These are phyloP conservation scores for Bhutanitis thaidina DNA, from an alignment of 2,888 invertebrate genomes.

Conservation along the genomic window DNA sequence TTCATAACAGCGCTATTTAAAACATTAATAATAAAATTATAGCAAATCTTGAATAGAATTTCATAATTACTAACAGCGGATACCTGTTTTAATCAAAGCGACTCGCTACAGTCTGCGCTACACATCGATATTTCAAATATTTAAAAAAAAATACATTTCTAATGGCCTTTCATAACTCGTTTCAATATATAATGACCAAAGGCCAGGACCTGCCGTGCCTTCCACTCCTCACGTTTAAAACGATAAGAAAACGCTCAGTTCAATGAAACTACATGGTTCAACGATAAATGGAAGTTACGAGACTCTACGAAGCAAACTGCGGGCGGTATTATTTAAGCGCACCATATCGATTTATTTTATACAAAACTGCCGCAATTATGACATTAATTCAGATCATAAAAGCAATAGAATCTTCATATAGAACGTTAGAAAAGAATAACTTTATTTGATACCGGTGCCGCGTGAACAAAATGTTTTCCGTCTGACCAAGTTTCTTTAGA, in stretches of 20 bases:
- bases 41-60: slow-evolving; percentile 9
- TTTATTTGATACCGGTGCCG: slow-evolving; percentile 55
- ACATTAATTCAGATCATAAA: slow-evolving; percentile 74
- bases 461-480: slow-evolving; percentile 52
- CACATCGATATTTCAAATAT: slow-evolving; percentile 49
- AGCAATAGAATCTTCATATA: slow-evolving; percentile 65
- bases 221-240: slow-evolving; percentile 26
- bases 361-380: slow-evolving; percentile 73
- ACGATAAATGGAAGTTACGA: slow-evolving; percentile 45
- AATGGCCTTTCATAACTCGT: slow-evolving; percentile 55
- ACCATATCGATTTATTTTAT: slow-evolving; percentile 74
- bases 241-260: slow-evolving; percentile 32
- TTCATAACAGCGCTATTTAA: background rate
- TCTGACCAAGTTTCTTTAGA: slow-evolving; percentile 30
- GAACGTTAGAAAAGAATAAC: slow-evolving; percentile 67
- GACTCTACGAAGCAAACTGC: slow-evolving; percentile 48
- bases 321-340: slow-evolving; percentile 72
- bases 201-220: slow-evolving; percentile 33
- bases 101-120: slow-evolving; percentile 38
- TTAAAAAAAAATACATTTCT: slow-evolving; percentile 45
- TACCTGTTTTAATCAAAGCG: slow-evolving; percentile 26
- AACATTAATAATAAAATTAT: slow-evolving; percentile 5
- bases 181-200: slow-evolving; percentile 35
- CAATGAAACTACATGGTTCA: slow-evolving; percentile 46
- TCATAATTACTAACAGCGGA: slow-evolving; percentile 8